Conservation (phyloP, 2,888 invertebrate species). For the Sphinx pinastri region DNA sequence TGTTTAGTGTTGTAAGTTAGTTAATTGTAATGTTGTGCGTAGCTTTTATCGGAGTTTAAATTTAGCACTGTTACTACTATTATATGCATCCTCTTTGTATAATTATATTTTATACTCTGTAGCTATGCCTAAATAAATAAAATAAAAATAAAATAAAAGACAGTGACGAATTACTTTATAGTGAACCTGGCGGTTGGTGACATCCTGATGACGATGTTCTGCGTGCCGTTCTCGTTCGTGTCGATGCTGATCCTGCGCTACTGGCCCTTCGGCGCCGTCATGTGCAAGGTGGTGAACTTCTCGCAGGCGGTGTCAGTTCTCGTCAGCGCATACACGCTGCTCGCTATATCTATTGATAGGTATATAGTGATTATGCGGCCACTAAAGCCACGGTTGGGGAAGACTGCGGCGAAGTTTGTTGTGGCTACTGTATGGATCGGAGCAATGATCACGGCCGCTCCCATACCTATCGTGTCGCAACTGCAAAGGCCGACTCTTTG, state of each 20-base stretch:
- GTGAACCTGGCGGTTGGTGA: constrained; percentile 95
- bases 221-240: constrained; percentile 95
- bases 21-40: too few relatives aligned
- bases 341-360: constrained; percentile 95
- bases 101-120: too few relatives aligned
- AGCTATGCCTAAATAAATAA: too few relatives aligned
- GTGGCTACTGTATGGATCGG: constrained; percentile 90
- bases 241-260: constrained; percentile 90
- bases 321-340: constrained; percentile 94
- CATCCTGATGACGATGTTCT: constrained; percentile 94
- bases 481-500: constrained; percentile 85
- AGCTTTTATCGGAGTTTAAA: too few relatives aligned
- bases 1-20: too few relatives aligned
- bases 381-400: constrained; percentile 90
- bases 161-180: constrained; percentile 96
- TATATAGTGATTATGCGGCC: constrained; percentile 96
- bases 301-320: constrained; percentile 91
- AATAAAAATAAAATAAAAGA: too few relatives aligned
- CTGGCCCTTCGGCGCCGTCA: constrained; percentile 93
- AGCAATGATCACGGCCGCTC: constrained; percentile 91
- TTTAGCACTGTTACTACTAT: too few relatives aligned
- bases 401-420: constrained; percentile 86
- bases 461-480: constrained; percentile 90
- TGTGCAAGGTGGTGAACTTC: constrained; percentile 93
- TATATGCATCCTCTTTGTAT: too few relatives aligned